Percentiles rank a stretch among this genome's conserved stretches.
Evolutionary conservation across 2,888 invertebrate genomes (phyloP).

Genomic region (Neoascia interrupta): DNA sequence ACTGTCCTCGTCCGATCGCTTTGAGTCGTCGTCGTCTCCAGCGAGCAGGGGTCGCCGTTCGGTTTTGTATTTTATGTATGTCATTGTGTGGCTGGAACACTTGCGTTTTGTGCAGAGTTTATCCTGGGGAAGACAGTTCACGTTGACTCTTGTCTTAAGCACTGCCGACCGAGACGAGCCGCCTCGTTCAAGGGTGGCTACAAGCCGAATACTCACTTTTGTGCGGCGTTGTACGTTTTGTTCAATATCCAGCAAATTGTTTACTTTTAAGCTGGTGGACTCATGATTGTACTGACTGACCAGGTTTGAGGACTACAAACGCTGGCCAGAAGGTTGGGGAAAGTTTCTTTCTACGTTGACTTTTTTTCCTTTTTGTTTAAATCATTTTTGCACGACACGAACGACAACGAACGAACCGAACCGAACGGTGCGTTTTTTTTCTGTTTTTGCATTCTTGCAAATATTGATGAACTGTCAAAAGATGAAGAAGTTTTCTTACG

Average conservation of each 20-base stretch:
- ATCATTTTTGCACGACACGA: conserved; percentile 27
- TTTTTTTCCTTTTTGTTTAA: neutral
- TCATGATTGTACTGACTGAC: conserved; percentile 18
- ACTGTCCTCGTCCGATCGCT: conserved; percentile 25
- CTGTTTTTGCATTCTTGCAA: conserved; percentile 28
- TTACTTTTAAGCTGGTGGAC: conserved; percentile 12
- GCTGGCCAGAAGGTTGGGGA: too few species aligned
- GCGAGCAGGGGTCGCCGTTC: conserved; percentile 43
- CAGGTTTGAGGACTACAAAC: too few species aligned
- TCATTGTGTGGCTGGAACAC: conserved; percentile 20
- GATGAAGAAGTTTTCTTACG: conserved; percentile 10
- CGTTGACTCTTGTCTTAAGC: too few species aligned
- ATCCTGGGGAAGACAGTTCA: conserved; percentile 34
- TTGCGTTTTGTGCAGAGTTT: conserved; percentile 15
- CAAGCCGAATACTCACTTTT: neutral
- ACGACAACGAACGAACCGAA: neutral
- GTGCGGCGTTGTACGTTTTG: conserved; percentile 1
- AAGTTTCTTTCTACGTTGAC: neutral
- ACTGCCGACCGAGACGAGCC: neutral
- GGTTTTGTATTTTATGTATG: conserved; percentile 37
- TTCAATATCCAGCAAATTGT: neutral
- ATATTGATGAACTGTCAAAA: conserved; percentile 40
- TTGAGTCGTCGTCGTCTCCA: conserved; percentile 45
- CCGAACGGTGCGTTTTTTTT: neutral
- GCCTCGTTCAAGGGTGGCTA: neutral